These are phyloP conservation scores for Rhopalosiphum maidis DNA, from an alignment of 1,140 invertebrate species.

Conservation along the genomic window DNA sequence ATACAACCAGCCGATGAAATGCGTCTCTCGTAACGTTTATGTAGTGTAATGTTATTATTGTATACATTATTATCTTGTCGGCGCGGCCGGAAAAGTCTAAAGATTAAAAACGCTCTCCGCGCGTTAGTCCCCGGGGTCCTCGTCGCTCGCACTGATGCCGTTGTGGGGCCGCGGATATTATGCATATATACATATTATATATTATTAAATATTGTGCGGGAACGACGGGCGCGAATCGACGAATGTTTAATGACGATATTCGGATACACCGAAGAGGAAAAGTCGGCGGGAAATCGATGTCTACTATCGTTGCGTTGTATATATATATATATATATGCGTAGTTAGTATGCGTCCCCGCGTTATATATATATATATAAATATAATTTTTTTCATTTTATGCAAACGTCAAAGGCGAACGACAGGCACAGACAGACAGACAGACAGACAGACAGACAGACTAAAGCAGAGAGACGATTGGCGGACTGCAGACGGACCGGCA, in stretches of 20 bases:
- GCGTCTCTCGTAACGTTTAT: not conserved
- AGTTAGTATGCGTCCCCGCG: not conserved
- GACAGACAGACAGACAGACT: slow-evolving; percentile 50
- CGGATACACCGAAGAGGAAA: not conserved
- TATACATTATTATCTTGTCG: slow-evolving; percentile 9
- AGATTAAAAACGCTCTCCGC: slow-evolving; percentile 25
- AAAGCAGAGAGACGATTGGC: slow-evolving; percentile 11
- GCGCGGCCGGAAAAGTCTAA: slow-evolving; percentile 2
- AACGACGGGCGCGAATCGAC: not conserved
- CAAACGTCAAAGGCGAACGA: slow-evolving; percentile 50
- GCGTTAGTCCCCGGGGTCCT: not conserved
- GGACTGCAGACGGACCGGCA: not conserved
- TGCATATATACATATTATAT: slow-evolving; percentile 3
- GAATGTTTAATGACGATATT: slow-evolving; percentile 10
- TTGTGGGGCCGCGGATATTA: not conserved
- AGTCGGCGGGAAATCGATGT: slow-evolving; percentile 14
- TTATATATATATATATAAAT: not conserved
- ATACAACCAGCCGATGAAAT: not conserved
- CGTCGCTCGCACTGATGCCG: not conserved
- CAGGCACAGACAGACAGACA: slow-evolving; percentile 40
- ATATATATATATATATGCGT: not conserved
- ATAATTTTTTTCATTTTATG: not conserved
- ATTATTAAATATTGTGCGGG: not conserved
- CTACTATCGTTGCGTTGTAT: not conserved
- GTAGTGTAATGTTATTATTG: not conserved